A percentile compares a stretch with the other conserved stretches of the same genome.
These are phyloP conservation scores for Brachystomella parvula DNA, from an alignment of 1,140 invertebrate species.

Conservation along the genomic window DNA sequence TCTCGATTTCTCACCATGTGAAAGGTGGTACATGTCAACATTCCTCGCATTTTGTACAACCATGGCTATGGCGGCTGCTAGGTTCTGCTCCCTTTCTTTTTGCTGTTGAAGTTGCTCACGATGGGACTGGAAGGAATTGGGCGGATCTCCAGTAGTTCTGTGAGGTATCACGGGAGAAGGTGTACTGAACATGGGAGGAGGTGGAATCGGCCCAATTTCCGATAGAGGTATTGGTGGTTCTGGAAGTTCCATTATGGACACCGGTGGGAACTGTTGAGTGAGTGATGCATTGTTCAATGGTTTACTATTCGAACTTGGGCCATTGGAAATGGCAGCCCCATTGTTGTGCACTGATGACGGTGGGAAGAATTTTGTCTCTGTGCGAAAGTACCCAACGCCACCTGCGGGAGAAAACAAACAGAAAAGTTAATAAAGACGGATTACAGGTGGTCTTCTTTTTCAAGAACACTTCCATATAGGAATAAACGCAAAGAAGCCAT, in stretches of 20 bases:
- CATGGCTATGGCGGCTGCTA: slow-evolving; percentile 37
- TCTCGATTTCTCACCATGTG: slow-evolving; percentile 23
- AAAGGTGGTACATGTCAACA: slow-evolving; percentile 24
- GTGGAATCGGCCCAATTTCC: slow-evolving; percentile 88
- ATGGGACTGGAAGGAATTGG: too few relatives aligned
- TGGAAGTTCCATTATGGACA: slow-evolving; percentile 69
- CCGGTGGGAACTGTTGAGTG: slow-evolving; percentile 7
- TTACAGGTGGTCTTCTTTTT: too few relatives aligned
- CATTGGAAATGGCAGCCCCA: neutral
- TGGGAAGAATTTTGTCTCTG: neutral
- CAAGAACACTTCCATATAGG: neutral
- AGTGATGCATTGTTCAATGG: neutral
- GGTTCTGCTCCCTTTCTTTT: slow-evolving; percentile 35
- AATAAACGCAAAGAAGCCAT: neutral
- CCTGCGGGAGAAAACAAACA: too few relatives aligned
- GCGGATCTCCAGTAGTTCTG: too few relatives aligned
- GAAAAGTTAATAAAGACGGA: too few relatives aligned
- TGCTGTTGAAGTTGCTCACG: slow-evolving; percentile 33
- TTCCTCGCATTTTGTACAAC: slow-evolving; percentile 34
- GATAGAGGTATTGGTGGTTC: slow-evolving; percentile 83
- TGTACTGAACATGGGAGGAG: slow-evolving; percentile 89
- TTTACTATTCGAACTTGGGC: neutral
- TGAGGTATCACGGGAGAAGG: slow-evolving; percentile 61
- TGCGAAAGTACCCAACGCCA: neutral
- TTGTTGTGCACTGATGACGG: neutral